A percentile compares a stretch with the other conserved stretches of the same genome.
Conservation (phyloP, 2,113 vertebrate genomes). For the crab-eating macaque (Macaca fascicularis) region T2T-MFA8v1.1 NC_088378.1:29911001-29911500, state of each 20-base stretch:
- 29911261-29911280: background rate
- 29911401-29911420: background rate
- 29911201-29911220: background rate
- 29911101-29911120: background rate
- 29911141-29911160: conserved; percentile 22
- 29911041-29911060: background rate
- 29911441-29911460: background rate
- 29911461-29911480: background rate
- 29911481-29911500: background rate
- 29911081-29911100: background rate
- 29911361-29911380: background rate
- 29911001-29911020: background rate
- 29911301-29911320: background rate
- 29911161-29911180: background rate
- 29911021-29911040: background rate
- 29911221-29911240: background rate
- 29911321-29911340: background rate
- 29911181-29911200: background rate
- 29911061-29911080: background rate
- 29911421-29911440: background rate
- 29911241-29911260: conserved; percentile 15
- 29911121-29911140: background rate
- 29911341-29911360: background rate
- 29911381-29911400: background rate
- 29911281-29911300: background rate